Base-by-base conservation (phyloP, 2,797 vertebrate species). In the Xiphophorus birchmanni region DNA sequence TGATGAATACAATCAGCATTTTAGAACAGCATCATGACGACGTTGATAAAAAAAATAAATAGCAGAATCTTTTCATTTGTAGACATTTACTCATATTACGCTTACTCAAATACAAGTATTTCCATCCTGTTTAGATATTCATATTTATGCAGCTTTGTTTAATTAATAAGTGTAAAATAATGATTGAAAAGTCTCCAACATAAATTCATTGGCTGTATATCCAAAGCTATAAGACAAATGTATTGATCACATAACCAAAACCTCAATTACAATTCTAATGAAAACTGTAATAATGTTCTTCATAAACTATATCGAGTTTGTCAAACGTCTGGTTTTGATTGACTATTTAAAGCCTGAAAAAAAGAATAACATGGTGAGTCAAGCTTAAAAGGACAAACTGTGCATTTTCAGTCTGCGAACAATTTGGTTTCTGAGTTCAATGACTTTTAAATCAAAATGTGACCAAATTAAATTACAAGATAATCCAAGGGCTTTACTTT, bases 1-100 rank as follows among this genome's bases (percentile, higher is more conserved):
- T 50, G 60, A 85, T 81, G 83, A 92, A 89, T 86, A 80, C 77
- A 54, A 89, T 90, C 89, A 89, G 87, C 84, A 86, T 90, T 88
- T 85, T 77, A 81, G 81, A 83, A 80, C 83, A 73, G 21, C 10
- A 67, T 50, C 26, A 23, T 11, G 2, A 32, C 6, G 54, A 8
- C 0, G 26, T 21, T 11, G 35, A 4, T 37, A 17, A 54, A 54
- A 52, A 26, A 52, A 9, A 52, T 23, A 52, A 9, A 52, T 23
- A 29, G 44, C 12, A 15, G 6, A 72, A n/a, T 29, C 26, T n/a
- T 29, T 72, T 47, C 10, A 69, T 69, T 21, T 69, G 40, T 11
- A 42, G 37, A 42, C 37, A 69, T 23, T 13, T 47, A 45, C 42
- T 45, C 69, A 45, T 7, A 45, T 26, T 17, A 26, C 6, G 23